Evolutionary conservation across 2,797 vertebrate genomes (phyloP).

Genomic region (Heterohyrax brucei): DNA sequence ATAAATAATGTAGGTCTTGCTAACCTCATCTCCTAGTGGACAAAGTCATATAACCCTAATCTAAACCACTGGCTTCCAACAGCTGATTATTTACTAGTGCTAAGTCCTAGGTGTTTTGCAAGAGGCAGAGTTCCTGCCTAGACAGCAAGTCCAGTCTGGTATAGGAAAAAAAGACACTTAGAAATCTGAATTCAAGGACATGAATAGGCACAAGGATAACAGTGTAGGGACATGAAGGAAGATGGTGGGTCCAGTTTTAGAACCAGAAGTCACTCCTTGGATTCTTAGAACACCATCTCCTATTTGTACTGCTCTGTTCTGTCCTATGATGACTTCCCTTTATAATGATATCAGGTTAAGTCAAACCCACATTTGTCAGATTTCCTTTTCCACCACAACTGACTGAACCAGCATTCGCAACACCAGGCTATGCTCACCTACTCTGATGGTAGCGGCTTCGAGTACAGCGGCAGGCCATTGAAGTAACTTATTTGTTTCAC

Average conservation of each 20-base stretch:
- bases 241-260: neutral
- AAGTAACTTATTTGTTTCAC: slow-evolving; percentile 26
- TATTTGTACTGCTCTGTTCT: neutral
- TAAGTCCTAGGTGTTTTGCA: neutral
- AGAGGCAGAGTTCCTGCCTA: neutral
- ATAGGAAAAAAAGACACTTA: neutral
- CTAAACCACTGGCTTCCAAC: slow-evolving; percentile 1
- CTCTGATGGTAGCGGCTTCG: neutral
- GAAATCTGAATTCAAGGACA: neutral
- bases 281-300: neutral
- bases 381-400: neutral
- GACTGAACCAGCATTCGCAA: neutral
- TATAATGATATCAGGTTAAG: neutral
- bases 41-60: neutral
- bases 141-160: neutral
- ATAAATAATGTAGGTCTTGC: slow-evolving; percentile 48
- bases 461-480: slow-evolving; percentile 39
- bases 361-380: neutral
- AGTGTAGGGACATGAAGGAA: neutral
- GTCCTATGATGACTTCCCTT: neutral
- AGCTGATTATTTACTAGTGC: neutral
- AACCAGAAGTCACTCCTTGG: neutral
- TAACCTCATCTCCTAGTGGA: slow-evolving; percentile 31
- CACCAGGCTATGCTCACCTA: neutral
- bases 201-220: neutral